These are phyloP conservation scores for Mylabris phalerata DNA, from an alignment of 1,140 invertebrate species.

Conservation along the genomic window DNA sequence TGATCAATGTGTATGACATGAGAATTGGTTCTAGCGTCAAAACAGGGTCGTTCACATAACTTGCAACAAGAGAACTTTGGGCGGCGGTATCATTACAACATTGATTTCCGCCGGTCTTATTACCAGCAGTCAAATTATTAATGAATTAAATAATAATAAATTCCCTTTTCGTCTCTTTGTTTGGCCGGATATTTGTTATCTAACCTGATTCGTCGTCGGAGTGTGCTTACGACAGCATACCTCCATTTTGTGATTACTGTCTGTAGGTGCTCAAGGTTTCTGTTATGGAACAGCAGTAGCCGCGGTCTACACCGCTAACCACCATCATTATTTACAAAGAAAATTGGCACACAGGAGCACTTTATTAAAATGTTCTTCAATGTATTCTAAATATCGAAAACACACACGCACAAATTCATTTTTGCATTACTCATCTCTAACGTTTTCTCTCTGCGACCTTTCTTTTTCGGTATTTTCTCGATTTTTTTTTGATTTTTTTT, in stretches of 20 bases:
- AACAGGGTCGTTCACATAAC: not conserved
- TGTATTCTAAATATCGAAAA: no score
- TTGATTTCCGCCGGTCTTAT: no score
- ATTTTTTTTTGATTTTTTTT: no score
- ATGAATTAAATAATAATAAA: no score
- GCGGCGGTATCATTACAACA: not conserved
- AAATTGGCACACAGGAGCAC: slow-evolving; percentile 2
- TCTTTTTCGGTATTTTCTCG: no score
- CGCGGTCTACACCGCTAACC: slow-evolving; percentile 16
- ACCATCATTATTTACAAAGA: slow-evolving; percentile 14
- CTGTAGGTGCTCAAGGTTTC: slow-evolving; percentile 25
- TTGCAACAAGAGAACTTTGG: not conserved
- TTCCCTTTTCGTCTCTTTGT: not conserved
- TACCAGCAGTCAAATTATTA: no score
- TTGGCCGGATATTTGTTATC: not conserved
- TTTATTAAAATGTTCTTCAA: not conserved
- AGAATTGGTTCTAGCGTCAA: slow-evolving; percentile 1
- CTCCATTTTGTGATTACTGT: slow-evolving; percentile 38
- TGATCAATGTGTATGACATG: slow-evolving; percentile 21
- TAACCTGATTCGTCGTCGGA: slow-evolving; percentile 36
- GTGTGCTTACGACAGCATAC: slow-evolving; percentile 36
- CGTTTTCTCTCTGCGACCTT: no score
- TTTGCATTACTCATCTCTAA: slow-evolving; percentile 18
- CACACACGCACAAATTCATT: slow-evolving; percentile 26
- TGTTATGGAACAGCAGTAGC: slow-evolving; percentile 13